Base-by-base conservation (phyloP, 2,888 invertebrate species). In the Micoletzkya japonica region DNA sequence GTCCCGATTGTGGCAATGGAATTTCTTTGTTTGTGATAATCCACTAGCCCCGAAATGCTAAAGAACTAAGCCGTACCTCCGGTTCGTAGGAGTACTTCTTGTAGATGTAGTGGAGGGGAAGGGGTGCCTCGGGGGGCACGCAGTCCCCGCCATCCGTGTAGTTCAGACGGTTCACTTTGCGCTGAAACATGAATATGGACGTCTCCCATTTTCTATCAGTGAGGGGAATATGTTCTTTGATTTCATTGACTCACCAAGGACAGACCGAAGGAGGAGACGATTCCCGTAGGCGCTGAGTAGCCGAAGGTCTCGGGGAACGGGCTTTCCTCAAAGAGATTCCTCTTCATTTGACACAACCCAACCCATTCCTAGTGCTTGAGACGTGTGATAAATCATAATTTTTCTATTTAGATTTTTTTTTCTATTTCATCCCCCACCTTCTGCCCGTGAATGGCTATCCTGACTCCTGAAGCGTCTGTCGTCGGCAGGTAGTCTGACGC, bases 231-330 rank as follows among this genome's bases (percentile, higher is more conserved):
- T n/a, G n/a, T n/a, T n/a, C n/a, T n/a, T n/a, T 20, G 44, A 44
- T 44, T 14, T 20, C 10, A 20, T 44, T 60, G 28, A 30, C 66
- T 70, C 64, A 81, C 81, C 74, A 84, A 59, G 7, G 77, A 76
- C 2, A 85, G 71, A 52, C 84, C 84, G 73, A 84, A 84, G 0
- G 81, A 81, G 1, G 77, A 77, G n/a, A 84, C 72, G 1, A 78
- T 77, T 24, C 82, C 82, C 6, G 82, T 82, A 1, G 84, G 84
- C 7, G 83, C 83, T 0, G 79, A 79, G 70, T 83, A 84, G 0
- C 85, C 85, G 57, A 85, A 85, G 1, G 83, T 81, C 63, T 85
- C 85, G 0, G 85, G 85, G 63, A 84, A 85, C 0, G 85, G 85
- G 32, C 73, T 79, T 44, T 83, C 70, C 72, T 76, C 54, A 63